A percentile compares a stretch with the other conserved stretches of the same genome.
Evolutionary conservation across 2,797 vertebrate species (phyloP).

Genomic region (Pachyuromys duprasi): DNA sequence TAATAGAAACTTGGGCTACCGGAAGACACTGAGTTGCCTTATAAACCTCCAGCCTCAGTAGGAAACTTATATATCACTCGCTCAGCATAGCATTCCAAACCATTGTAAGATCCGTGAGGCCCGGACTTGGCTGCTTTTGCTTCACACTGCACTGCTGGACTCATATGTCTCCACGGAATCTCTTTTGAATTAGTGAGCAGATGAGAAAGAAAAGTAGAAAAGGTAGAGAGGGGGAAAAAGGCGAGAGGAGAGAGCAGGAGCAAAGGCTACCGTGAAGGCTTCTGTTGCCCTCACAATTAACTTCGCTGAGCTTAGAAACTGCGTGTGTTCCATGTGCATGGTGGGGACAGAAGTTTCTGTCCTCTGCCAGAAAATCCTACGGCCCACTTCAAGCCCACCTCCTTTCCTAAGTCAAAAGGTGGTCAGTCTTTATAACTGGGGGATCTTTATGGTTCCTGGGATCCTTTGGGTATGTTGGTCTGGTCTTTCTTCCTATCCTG

Average conservation of each 20-base stretch:
- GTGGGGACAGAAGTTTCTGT: neutral
- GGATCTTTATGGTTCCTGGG: neutral
- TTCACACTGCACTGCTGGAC: neutral
- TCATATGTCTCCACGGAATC: neutral
- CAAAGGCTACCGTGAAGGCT: constrained; percentile 12
- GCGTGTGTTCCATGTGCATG: neutral
- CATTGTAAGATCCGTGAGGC: neutral
- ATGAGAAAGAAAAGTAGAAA: neutral
- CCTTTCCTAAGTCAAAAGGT: too few relatives aligned
- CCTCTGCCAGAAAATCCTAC: neutral
- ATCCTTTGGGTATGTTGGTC: neutral
- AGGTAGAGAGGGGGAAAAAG: neutral
- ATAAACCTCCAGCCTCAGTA: neutral
- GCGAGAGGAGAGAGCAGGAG: neutral
- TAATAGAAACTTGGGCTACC: neutral
- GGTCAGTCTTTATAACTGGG: neutral
- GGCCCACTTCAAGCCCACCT: neutral
- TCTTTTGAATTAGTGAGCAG: neutral
- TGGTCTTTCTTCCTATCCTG: neutral
- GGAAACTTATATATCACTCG: neutral
- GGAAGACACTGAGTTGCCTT: neutral
- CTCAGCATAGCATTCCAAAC: neutral
- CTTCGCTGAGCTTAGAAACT: neutral
- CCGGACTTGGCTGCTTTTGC: neutral
- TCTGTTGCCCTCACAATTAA: neutral